Conservation (phyloP, 1,140 invertebrate species). For the honey bee (Apis mellifera) region DNA sequence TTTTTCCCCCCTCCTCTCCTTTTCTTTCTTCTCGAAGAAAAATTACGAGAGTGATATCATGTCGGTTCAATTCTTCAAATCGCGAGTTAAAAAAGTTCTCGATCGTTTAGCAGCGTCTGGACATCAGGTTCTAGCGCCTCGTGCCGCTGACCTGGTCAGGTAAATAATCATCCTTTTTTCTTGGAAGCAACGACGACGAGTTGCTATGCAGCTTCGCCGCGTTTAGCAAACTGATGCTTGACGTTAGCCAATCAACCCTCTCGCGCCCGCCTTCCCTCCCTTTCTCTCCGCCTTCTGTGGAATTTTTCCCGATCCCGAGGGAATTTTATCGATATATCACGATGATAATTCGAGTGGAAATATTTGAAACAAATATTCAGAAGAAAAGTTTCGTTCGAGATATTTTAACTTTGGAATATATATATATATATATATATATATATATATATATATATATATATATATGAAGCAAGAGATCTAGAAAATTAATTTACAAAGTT, state of each 20-base stretch:
- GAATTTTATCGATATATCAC: neutral
- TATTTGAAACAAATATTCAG: no score
- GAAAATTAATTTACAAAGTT: no score
- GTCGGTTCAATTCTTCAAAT: no score
- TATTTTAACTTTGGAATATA: neutral
- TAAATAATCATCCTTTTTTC: constrained; percentile 40
- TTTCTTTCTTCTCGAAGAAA: neutral
- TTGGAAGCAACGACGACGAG: constrained; percentile 13
- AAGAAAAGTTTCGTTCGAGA: neutral
- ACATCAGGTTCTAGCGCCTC: constrained; percentile 22
- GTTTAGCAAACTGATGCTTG: constrained; percentile 11
- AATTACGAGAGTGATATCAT: no score
- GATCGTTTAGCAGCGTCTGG: constrained; percentile 10
- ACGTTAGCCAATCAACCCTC: constrained; percentile 22
- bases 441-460: no score
- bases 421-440: no score
- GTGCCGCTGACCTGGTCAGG: constrained; percentile 34
- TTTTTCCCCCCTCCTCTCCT: no score
- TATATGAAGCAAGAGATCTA: no score
- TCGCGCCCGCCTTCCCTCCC: neutral
- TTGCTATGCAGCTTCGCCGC: constrained; percentile 12
- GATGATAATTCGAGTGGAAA: no score
- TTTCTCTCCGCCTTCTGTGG: neutral
- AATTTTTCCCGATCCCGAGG: neutral
- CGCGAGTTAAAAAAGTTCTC: neutral